Conservation (phyloP, 64 coral and sea anemone species). For the Actinia equina region DNA sequence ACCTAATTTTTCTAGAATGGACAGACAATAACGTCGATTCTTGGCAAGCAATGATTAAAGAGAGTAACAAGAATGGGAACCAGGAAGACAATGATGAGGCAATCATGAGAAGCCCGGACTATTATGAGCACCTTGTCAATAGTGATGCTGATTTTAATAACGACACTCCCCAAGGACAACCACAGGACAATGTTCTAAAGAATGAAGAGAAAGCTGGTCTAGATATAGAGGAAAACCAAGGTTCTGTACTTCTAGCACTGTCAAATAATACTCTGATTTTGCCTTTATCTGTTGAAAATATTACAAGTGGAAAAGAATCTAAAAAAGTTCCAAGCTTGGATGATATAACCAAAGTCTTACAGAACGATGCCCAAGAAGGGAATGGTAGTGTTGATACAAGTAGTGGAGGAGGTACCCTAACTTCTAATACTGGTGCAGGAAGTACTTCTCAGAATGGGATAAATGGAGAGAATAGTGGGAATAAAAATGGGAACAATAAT, state of each 20-base stretch:
- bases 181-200: not conserved
- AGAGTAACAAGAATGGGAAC: not conserved
- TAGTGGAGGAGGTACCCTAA: not conserved
- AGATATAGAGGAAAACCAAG: not conserved
- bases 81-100: not conserved
- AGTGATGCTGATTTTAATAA: not conserved
- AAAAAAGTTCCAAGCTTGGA: not conserved
- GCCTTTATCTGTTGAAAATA: not conserved
- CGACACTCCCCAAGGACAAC: not conserved
- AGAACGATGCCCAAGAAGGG: not conserved
- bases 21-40: not conserved
- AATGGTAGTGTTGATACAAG: not conserved
- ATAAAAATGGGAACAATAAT: not conserved
- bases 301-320: not conserved
- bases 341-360: not conserved
- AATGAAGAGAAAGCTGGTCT: not conserved
- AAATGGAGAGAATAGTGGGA: not conserved
- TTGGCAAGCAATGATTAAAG: conserved; percentile 12
- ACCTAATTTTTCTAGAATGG: not conserved
- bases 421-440: not conserved
- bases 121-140: not conserved
- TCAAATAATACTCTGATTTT: not conserved
- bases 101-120: not conserved
- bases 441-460: not conserved
- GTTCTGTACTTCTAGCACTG: not conserved